These are phyloP conservation scores for Zoanthus gigantus DNA, from an alignment of 92 coral and sea anemone genomes.

Conservation along the genomic window DNA sequence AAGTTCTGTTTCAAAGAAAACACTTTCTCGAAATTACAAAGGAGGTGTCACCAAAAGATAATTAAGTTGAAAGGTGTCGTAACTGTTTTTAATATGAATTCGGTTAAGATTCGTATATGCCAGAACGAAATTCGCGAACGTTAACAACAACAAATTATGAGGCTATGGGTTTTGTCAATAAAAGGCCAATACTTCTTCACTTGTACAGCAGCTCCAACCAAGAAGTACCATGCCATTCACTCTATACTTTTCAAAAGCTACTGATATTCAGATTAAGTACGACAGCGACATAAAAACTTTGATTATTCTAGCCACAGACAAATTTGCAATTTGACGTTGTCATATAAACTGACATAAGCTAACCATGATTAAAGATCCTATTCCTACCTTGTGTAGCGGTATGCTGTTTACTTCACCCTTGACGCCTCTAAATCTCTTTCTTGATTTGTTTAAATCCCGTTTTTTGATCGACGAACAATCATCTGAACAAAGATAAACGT, in stretches of 20 bases:
- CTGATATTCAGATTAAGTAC: too few relatives aligned
- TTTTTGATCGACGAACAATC: not conserved
- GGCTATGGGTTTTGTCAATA: not conserved
- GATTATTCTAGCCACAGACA: not conserved
- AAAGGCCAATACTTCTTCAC: not conserved
- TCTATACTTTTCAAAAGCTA: too few relatives aligned
- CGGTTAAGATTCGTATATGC: not conserved
- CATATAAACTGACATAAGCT: not conserved
- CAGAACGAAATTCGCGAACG: not conserved
- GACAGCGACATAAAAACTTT: too few relatives aligned
- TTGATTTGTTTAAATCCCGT: not conserved
- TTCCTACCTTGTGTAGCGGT: slow-evolving; percentile 16
- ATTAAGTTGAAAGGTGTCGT: not conserved
- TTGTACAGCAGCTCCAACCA: not conserved
- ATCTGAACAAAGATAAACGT: not conserved
- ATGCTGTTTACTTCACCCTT: not conserved
- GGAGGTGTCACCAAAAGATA: not conserved
- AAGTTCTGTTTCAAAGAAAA: not conserved
- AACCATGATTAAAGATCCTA: not conserved
- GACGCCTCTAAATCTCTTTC: not conserved
- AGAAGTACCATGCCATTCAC: too few relatives aligned
- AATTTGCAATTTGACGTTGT: not conserved
- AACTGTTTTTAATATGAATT: not conserved
- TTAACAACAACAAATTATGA: not conserved
- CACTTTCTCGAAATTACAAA: not conserved